phyloP scores from a whole-genome alignment of 2,797 vertebrate genomes.

The Phoeniculus purpureus region DNA sequence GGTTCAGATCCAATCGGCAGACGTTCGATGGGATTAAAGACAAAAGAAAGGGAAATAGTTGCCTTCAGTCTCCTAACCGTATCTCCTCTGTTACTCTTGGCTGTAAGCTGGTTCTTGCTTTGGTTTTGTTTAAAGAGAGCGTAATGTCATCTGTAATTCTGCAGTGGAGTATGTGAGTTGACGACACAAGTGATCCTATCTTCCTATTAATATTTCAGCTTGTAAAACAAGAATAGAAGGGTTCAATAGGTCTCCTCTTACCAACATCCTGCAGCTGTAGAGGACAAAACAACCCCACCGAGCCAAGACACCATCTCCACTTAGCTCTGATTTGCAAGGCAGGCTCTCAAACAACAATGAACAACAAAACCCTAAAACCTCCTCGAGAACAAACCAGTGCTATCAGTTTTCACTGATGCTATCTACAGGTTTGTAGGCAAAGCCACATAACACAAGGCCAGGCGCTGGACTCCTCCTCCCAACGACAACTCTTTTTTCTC shows the following conservation, averaged over 20 bases:
- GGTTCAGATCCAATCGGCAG: neutral
- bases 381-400: neutral
- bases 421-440: conserved; percentile 16
- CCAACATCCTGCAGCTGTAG: neutral
- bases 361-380: neutral
- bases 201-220: neutral
- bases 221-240: neutral
- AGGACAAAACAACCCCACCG: neutral
- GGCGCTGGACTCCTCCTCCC: neutral
- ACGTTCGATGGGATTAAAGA: neutral
- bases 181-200: neutral
- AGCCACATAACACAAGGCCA: neutral
- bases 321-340: neutral
- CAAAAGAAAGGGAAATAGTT: neutral
- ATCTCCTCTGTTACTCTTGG: neutral
- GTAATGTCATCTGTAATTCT: neutral
- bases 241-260: neutral
- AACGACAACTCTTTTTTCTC: neutral
- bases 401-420: neutral
- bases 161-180: neutral
- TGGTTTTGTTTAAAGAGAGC: neutral
- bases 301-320: neutral
- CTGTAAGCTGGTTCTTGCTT: neutral
- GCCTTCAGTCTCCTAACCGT: neutral
- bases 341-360: neutral